Percentiles rank a stretch among this genome's conserved stretches.
Conservation (phyloP, 2,888 invertebrate species). For the Listrodromus nycthemerus region DNA sequence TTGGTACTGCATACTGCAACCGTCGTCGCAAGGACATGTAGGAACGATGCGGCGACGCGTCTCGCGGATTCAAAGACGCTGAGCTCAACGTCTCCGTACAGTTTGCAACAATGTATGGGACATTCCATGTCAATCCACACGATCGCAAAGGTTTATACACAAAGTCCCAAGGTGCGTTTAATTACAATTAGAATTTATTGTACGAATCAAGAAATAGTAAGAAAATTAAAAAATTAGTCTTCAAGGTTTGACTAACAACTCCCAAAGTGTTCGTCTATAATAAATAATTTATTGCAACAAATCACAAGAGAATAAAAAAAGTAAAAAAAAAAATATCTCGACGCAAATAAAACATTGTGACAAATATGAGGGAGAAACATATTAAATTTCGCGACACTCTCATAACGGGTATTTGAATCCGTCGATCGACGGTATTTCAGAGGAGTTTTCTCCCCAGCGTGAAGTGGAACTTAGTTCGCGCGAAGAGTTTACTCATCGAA, state of each 20-base stretch:
- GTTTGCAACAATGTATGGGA: neutral
- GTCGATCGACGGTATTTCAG: constrained; percentile 14
- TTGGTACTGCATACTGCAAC: constrained; percentile 16
- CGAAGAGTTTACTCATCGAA: constrained; percentile 31
- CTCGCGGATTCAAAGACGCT: neutral
- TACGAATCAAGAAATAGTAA: neutral
- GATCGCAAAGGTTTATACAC: neutral
- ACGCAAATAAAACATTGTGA: neutral
- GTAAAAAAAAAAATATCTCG: neutral
- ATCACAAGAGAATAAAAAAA: neutral
- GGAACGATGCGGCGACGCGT: neutral
- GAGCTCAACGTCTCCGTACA: neutral
- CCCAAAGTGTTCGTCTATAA: neutral
- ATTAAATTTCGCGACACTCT: neutral
- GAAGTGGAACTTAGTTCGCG: neutral
- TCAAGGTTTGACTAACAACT: neutral
- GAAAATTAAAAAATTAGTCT: neutral
- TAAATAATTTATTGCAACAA: neutral
- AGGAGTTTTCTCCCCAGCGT: constrained; percentile 14
- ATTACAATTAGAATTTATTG: neutral
- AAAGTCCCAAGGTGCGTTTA: neutral
- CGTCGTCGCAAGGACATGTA: constrained; percentile 12
- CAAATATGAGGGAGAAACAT: neutral
- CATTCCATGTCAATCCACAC: neutral
- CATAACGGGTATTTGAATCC: neutral